Base-by-base conservation (phyloP, 2,797 vertebrate species). In the Eulemur coronatus region DNA sequence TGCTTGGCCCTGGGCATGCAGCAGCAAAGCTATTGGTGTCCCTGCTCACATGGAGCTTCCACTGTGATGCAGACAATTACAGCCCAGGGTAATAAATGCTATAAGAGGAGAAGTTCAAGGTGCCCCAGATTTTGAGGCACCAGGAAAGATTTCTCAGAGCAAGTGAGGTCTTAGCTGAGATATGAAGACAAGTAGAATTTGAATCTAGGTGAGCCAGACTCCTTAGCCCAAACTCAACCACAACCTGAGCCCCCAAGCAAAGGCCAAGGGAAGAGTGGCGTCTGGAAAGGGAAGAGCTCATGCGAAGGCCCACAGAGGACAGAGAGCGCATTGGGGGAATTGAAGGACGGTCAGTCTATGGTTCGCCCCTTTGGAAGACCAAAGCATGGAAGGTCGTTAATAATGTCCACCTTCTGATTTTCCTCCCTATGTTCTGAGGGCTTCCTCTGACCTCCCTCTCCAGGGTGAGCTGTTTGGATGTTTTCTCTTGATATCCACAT, bases 101-200 rank as follows among this genome's bases (percentile, higher is more conserved):
- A 2, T 26, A 35, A 67, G 28, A 87, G 50, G 14, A 30, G 24
- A 50, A 35, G 48, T 24, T 11, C n/a, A 46, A 72, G 12, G 20
- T 86, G 7, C 24, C 24, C 35, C 85, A 38, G 33, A 55, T 86
- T 91, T 57, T 61, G 30, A 95, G 69, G 55, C 26, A 41, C 50
- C 26, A 26, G 26, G 65, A 24, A 48, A 30, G 14, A 4, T 52
- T 80, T 91, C 43, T 33, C 57, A 50, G 63, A 84, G n/a, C 50
- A 63, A 72, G 38, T 52, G 55, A 82, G 30, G 13, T 72, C 57
- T 88, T 76, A 75, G 33, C 59, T 70, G 67, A 90, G 80, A 65
- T 65, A 24, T 59, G 78, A 84, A 91, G 63, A 46, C 20, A 24
- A 76, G 15, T n/a, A n/a, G 46, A 63, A 61, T 75, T 48, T 18